phyloP scores from a whole-genome alignment of 2,797 vertebrate species.

The Menidia menidia region DNA sequence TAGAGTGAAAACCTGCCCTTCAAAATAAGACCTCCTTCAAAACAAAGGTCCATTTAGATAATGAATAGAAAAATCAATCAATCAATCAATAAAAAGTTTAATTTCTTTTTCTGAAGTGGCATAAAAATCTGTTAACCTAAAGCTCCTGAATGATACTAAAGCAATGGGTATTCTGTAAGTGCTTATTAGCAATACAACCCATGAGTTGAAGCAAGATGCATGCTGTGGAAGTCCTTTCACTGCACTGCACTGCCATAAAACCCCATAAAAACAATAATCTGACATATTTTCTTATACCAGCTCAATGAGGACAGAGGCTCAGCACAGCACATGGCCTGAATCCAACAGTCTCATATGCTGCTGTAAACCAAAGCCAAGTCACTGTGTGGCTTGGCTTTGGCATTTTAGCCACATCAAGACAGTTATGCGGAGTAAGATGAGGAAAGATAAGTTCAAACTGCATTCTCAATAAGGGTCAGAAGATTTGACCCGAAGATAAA shows the following conservation, averaged over 20 bases:
- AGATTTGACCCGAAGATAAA: neutral
- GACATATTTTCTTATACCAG: neutral
- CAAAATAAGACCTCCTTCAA: too few species aligned
- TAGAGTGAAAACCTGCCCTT: too few species aligned
- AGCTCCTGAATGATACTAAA: slow-evolving; percentile 1
- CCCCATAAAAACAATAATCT: slow-evolving; percentile 1
- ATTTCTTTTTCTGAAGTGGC: too few species aligned
- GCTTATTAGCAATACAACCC: neutral
- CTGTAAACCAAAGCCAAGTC: slow-evolving; percentile 12
- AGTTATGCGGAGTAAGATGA: neutral
- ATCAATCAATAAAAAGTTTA: too few species aligned
- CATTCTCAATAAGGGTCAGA: neutral
- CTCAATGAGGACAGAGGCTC: slow-evolving; percentile 11
- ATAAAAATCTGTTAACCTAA: neutral
- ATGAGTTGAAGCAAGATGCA: slow-evolving; percentile 13
- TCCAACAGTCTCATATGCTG: neutral
- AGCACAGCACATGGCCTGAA: slow-evolving; percentile 6
- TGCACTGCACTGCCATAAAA: slow-evolving; percentile 2
- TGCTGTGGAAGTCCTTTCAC: slow-evolving; percentile 9
- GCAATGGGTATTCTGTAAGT: slow-evolving; percentile 16
- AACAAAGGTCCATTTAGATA: too few species aligned
- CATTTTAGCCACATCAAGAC: neutral
- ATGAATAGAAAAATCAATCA: too few species aligned
- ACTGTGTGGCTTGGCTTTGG: neutral
- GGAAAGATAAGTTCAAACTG: neutral